These are phyloP conservation scores for Istiophorus platypterus DNA, from an alignment of 2,113 vertebrate genomes.

Conservation along the genomic window DNA sequence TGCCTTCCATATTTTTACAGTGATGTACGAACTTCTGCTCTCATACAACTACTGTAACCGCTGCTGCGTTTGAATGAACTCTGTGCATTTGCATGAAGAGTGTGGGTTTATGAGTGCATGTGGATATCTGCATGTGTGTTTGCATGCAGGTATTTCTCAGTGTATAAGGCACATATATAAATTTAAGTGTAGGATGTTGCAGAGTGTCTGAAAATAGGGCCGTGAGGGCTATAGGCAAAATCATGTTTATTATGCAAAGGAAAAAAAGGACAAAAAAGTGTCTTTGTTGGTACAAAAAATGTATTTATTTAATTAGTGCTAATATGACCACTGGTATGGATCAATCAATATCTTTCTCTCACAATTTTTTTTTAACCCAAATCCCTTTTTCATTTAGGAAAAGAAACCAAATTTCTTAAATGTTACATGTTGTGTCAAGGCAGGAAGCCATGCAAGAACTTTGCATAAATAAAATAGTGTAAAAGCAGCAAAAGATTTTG, in stretches of 20 bases:
- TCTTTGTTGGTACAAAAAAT: background rate
- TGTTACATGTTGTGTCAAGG: background rate
- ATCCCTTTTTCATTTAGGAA: background rate
- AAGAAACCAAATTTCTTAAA: background rate
- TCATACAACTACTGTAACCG: constrained; percentile 22
- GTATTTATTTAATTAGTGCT: background rate
- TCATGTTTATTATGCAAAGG: constrained; percentile 40
- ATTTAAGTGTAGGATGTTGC: constrained; percentile 7
- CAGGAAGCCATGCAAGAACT: background rate
- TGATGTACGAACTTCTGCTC: constrained; percentile 30
- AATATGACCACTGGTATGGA: background rate
- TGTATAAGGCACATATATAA: background rate
- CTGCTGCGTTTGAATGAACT: constrained; percentile 33
- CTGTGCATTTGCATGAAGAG: constrained; percentile 42
- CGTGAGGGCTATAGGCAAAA: constrained; percentile 32
- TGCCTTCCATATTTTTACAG: constrained; percentile 56
- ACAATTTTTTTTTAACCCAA: background rate
- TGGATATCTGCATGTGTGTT: constrained; percentile 12
- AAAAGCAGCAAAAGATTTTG: background rate
- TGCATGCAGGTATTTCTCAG: constrained; percentile 3
- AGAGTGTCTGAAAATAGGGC: constrained; percentile 34
- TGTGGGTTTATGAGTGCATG: constrained; percentile 22
- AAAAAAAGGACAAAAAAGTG: constrained; percentile 19
- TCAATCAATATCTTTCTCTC: background rate
- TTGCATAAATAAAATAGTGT: background rate